Base-by-base conservation (phyloP, 2,797 vertebrate genomes). In the Chrysocyon brachyurus region DNA sequence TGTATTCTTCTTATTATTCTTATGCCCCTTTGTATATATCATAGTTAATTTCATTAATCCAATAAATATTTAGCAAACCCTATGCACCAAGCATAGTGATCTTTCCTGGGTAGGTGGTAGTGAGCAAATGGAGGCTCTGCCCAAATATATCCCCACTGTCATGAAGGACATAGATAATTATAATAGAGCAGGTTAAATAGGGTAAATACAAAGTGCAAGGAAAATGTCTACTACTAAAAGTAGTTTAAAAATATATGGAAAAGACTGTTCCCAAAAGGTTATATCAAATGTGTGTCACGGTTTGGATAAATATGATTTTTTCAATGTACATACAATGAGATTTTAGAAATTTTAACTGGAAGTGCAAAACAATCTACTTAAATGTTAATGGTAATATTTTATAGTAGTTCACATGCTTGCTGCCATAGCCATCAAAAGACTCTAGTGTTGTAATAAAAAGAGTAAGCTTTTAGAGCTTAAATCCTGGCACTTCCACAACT, bases 341-440 rank as follows among this genome's bases (percentile, higher is more conserved):
- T 83, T 93, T 92, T 77, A 82, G 31, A 75, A 87, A 93, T 22
- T 36, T 75, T 33, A 81, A 4, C 12, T 90, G 64, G 21, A 90
- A 84, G 31, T 26, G n/a, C 64, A 89, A 91, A 82, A 28, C 15
- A 81, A 52, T 12, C 0, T 6, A 82, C 59, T 64, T 87, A 11
- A 70, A 2, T 63, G 33, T 91, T 84, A 61, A 57, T 46, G 5
- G 2, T 33, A 61, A 66, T 31, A 68, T 26, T 24, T 54, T 70
- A 3, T 56, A 49, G 36, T 5, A 68, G 68, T 73, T 81, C 6
- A 26, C 1, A 9, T n/a, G 1, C 12, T 36, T 57, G 12, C 73
- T 68, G 12, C 24, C 24, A 70, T 59, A 26, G 1, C 28, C 21
- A 79, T 61, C 49, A 54, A 77, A 75, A 19, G 11, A 9, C n/a